phyloP scores from a whole-genome alignment of 1,140 invertebrate species.

The Tetramorium parvispinum region DNA sequence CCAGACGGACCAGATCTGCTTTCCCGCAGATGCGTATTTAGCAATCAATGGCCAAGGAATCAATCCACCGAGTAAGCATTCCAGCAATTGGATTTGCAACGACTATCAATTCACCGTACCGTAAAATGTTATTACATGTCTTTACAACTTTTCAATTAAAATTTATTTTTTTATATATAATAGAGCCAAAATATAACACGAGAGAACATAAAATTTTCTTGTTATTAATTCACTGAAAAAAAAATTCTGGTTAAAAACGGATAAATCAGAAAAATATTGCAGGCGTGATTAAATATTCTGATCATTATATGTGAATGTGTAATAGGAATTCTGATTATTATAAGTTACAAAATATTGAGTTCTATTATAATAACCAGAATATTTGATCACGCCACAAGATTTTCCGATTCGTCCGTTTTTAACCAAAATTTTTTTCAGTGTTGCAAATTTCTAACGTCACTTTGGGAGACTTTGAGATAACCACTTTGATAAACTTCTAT shows the following conservation, averaged over 20 bases:
- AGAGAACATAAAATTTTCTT: neutral
- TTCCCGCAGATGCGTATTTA: constrained; percentile 73
- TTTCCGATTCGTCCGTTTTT: too few relatives aligned
- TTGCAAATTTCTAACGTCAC: too few relatives aligned
- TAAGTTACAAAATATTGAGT: too few relatives aligned
- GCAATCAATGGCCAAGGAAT: constrained; percentile 72
- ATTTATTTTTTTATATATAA: neutral
- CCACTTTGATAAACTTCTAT: neutral
- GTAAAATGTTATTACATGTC: neutral
- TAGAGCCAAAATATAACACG: neutral
- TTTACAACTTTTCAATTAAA: neutral
- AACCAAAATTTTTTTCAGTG: too few relatives aligned
- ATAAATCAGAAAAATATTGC: too few relatives aligned
- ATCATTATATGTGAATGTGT: too few relatives aligned
- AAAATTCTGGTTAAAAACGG: too few relatives aligned
- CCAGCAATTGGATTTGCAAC: constrained; percentile 49
- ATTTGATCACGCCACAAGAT: too few relatives aligned
- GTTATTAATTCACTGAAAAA: too few relatives aligned
- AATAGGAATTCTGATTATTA: too few relatives aligned
- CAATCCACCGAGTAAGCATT: constrained; percentile 63
- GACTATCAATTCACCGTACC: constrained; percentile 34
- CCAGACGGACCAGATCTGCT: constrained; percentile 74
- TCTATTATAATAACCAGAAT: too few relatives aligned
- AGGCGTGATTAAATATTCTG: too few relatives aligned
- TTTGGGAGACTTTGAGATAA: neutral